A percentile compares a stretch with the other conserved stretches of the same genome.
Conservation (phyloP, 92 coral and sea anemone species). For the Paramuricea clavata region DNA sequence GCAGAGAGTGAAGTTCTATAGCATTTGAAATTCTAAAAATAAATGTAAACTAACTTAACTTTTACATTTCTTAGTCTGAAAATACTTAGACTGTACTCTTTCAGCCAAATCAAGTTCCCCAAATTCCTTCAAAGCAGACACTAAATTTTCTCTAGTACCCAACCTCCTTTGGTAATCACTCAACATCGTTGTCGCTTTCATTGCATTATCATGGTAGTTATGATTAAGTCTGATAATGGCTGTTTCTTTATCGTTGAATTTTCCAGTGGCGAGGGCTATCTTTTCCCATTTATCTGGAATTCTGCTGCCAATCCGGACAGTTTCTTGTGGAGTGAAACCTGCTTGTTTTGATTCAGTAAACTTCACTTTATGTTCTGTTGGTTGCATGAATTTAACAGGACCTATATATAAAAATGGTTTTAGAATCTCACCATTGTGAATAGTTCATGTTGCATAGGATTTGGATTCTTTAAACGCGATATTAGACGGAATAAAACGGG, state of each 20-base stretch:
- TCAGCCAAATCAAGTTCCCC: slow-evolving; percentile 38
- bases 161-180: slow-evolving; percentile 2
- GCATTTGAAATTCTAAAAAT: no score
- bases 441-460: no score
- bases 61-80: neutral
- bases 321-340: slow-evolving; percentile 6
- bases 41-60: no score
- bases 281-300: slow-evolving; percentile 34
- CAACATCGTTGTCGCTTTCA: slow-evolving; percentile 35
- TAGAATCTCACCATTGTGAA: no score
- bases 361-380: neutral
- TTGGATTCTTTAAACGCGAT: no score
- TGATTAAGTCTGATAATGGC: neutral
- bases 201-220: neutral
- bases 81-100: slow-evolving; percentile 15
- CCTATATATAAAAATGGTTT: neutral
- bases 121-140: slow-evolving; percentile 21
- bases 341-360: neutral
- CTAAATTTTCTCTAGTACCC: slow-evolving; percentile 31
- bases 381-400: neutral
- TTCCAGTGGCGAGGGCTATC: slow-evolving; percentile 35
- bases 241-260: slow-evolving; percentile 23
- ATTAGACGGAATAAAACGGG: no score
- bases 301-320: slow-evolving; percentile 23
- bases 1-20: no score